Evolutionary conservation across 2,888 invertebrate species (phyloP).

Genomic region (Lapara coniferarum): DNA sequence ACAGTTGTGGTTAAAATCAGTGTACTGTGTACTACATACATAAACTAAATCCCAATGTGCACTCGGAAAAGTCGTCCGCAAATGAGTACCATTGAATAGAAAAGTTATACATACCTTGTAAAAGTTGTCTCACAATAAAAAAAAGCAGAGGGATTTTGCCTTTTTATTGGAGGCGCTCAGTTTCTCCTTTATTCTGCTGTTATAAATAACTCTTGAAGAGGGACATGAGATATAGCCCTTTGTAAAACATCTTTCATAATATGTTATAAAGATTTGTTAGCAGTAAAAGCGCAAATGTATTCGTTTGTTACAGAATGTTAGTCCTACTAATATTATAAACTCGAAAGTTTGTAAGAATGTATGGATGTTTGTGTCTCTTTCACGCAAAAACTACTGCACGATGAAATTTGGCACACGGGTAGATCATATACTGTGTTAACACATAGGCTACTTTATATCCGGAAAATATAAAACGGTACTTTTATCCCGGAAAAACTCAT

Average conservation of each 20-base stretch:
- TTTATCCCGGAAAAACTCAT: too few species aligned
- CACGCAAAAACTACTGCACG: too few species aligned
- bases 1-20: not conserved
- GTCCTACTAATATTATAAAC: too few species aligned
- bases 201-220: conserved; percentile 10
- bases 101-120: not conserved
- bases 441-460: too few species aligned
- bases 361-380: too few species aligned
- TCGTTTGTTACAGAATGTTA: too few species aligned
- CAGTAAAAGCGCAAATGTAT: too few species aligned
- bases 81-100: conserved; percentile 8
- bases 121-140: conserved; percentile 13
- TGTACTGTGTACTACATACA: too few species aligned
- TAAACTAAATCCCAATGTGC: not conserved
- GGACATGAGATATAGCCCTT: not conserved
- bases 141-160: conserved; percentile 10
- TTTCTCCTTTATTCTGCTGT: conserved; percentile 11
- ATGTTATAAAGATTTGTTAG: not conserved
- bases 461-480: too few species aligned
- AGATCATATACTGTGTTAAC: too few species aligned
- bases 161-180: conserved; percentile 11
- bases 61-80: not conserved
- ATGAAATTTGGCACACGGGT: too few species aligned
- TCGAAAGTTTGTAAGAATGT: too few species aligned
- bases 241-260: not conserved